Conservation (phyloP, 2,113 vertebrate species). For the Ifrita kowaldi region DNA sequence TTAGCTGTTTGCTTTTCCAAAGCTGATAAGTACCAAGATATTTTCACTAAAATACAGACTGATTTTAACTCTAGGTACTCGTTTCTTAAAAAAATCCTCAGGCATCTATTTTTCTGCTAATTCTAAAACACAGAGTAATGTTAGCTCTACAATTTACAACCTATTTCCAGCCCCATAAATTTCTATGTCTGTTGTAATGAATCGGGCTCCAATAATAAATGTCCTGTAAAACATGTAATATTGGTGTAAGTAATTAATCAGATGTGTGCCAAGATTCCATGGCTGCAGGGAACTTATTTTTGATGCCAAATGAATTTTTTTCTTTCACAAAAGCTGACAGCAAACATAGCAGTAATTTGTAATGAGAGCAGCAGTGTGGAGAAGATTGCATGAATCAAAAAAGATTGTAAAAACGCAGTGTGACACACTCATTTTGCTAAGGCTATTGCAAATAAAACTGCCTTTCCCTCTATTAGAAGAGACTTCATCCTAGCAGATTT, state of each 20-base stretch:
- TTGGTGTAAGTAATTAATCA: neutral
- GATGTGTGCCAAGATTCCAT: neutral
- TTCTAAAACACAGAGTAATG: neutral
- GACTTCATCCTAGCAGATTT: neutral
- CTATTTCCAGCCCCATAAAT: constrained; percentile 10
- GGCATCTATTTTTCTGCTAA: constrained; percentile 31
- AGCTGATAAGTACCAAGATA: neutral
- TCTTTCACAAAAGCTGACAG: neutral
- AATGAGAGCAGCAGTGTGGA: neutral
- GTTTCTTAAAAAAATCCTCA: neutral
- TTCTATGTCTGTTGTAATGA: neutral
- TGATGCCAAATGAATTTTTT: constrained; percentile 24
- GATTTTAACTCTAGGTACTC: neutral
- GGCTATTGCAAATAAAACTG: neutral
- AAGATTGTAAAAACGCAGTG: neutral
- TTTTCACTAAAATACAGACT: neutral
- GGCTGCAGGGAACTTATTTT: neutral
- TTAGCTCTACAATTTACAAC: neutral
- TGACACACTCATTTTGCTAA: neutral
- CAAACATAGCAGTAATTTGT: neutral
- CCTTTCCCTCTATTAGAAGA: neutral
- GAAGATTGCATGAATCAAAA: neutral
- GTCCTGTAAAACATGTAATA: constrained; percentile 37
- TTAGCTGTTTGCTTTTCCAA: neutral
- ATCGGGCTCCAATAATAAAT: constrained; percentile 4